Evolutionary conservation across 2,797 vertebrate species (phyloP).

Genomic region (Gymnopithys bicolor): DNA sequence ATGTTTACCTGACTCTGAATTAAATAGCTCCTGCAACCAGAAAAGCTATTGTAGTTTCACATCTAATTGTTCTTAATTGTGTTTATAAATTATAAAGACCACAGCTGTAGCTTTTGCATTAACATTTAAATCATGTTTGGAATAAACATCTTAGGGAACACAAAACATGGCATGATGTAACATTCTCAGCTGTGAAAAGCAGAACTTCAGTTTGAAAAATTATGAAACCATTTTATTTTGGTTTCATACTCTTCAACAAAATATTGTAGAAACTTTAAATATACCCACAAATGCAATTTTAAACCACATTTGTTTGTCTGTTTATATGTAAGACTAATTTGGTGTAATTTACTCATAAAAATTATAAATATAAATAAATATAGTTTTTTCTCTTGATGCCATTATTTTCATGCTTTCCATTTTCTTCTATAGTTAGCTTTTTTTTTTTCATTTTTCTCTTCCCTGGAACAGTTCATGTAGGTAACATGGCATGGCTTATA

Average conservation of each 20-base stretch:
- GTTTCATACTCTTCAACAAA: background rate
- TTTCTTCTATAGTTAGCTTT: background rate
- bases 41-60: background rate
- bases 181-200: background rate
- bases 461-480: conserved; percentile 5
- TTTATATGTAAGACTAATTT: background rate
- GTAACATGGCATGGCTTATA: background rate
- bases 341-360: background rate
- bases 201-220: background rate
- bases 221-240: background rate
- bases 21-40: background rate
- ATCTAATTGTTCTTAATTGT: conserved; percentile 43
- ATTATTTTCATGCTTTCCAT: background rate
- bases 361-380: background rate
- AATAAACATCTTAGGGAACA: background rate
- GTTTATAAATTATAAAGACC: conserved; percentile 39
- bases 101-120: conserved; percentile 19
- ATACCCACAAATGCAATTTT: background rate
- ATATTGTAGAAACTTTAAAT: background rate
- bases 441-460: conserved; percentile 26
- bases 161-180: background rate
- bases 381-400: background rate
- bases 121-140: conserved; percentile 3
- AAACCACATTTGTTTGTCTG: background rate
- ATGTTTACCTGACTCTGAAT: background rate